Evolutionary conservation across 2,797 vertebrate species (phyloP).

Genomic region (Argya squamiceps): DNA sequence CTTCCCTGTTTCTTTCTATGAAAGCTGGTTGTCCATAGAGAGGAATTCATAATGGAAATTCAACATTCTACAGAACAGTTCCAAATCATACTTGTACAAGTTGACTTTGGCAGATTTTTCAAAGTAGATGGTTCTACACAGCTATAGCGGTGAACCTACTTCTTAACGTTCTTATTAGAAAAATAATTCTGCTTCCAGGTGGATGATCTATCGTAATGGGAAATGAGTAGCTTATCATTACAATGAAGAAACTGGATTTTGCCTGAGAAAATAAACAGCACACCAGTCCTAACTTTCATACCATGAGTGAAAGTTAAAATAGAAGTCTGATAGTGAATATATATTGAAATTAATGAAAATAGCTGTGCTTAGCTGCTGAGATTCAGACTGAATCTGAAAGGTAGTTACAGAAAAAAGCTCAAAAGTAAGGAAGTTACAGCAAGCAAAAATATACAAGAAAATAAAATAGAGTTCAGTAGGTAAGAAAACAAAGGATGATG

Average conservation of each 20-base stretch:
- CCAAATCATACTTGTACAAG: not conserved
- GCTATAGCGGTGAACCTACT: not conserved
- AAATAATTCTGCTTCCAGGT: constrained; percentile 8
- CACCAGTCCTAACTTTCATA: not conserved
- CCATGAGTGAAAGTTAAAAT: not conserved
- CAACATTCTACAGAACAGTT: not conserved
- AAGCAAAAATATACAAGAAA: not conserved
- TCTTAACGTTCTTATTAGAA: not conserved
- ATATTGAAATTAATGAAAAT: constrained; percentile 42
- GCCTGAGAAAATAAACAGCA: constrained; percentile 32
- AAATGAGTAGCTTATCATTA: not conserved
- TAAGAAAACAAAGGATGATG: not conserved
- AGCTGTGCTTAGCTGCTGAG: not conserved
- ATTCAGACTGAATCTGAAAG: not conserved
- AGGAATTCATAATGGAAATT: not conserved
- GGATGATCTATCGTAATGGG: not conserved
- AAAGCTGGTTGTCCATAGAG: not conserved
- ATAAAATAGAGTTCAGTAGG: not conserved
- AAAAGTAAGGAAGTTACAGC: not conserved
- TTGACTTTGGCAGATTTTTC: constrained; percentile 33
- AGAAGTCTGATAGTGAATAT: not conserved
- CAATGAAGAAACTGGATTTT: not conserved
- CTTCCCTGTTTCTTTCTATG: not conserved
- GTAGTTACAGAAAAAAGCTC: not conserved
- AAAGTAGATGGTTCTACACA: constrained; percentile 1